Percentiles rank a stretch among this genome's conserved stretches.
These are phyloP conservation scores for Dreissena polymorpha DNA, from an alignment of 1,140 invertebrate species.

Conservation along the genomic window DNA sequence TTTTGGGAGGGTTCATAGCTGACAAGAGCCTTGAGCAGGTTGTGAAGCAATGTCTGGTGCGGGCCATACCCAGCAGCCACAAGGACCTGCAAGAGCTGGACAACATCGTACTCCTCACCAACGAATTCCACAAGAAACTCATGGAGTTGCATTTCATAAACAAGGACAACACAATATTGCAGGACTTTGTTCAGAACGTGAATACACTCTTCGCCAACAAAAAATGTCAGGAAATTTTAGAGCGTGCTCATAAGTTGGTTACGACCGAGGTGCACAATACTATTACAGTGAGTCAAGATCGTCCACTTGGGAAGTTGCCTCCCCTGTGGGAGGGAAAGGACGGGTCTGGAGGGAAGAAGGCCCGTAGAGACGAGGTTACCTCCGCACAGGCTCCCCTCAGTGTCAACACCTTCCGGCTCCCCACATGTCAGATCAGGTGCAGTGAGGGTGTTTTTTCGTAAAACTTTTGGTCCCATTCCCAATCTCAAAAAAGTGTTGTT, in stretches of 20 bases:
- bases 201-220: conserved; percentile 90
- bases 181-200: conserved; percentile 88
- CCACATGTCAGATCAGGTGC: conserved; percentile 85
- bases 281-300: conserved; percentile 81
- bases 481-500: too few relatives aligned
- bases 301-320: conserved; percentile 66
- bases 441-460: background rate
- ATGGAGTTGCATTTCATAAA: conserved; percentile 77
- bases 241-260: conserved; percentile 87
- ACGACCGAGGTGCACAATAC: conserved; percentile 90
- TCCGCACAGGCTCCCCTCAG: conserved; percentile 66
- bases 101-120: conserved; percentile 84
- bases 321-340: conserved; percentile 51
- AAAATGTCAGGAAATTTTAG: conserved; percentile 87
- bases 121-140: conserved; percentile 85
- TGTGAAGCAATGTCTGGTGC: conserved; percentile 87
- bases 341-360: conserved; percentile 55
- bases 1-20: conserved; percentile 84
- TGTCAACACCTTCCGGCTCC: conserved; percentile 76
- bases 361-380: conserved; percentile 60
- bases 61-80: conserved; percentile 88
- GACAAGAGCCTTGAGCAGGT: conserved; percentile 85
- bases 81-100: conserved; percentile 86
- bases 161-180: conserved; percentile 80
- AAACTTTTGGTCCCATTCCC: too few relatives aligned